Percentiles rank a stretch among this genome's conserved stretches.
Evolutionary conservation across 2,797 vertebrate genomes (phyloP).

Genomic region (Lindbergichthys nudifrons): DNA sequence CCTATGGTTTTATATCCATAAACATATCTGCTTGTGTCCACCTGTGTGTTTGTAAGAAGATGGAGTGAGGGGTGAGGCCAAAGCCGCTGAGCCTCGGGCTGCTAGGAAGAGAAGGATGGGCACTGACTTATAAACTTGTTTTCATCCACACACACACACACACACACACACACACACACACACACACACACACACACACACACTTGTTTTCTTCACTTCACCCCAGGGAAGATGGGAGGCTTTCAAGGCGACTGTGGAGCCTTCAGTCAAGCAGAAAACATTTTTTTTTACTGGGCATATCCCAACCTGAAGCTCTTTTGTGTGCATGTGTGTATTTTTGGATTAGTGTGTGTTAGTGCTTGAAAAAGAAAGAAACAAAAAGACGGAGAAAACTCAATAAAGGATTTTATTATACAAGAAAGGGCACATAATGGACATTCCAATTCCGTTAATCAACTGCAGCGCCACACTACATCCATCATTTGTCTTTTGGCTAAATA

Average conservation of each 20-base stretch:
- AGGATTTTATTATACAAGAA: slow-evolving; percentile 37
- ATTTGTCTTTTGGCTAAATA: slow-evolving; percentile 30
- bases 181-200: slow-evolving; percentile 14
- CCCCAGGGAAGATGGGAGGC: slow-evolving; percentile 41
- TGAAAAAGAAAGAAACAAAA: slow-evolving; percentile 6
- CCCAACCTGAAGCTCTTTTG: slow-evolving; percentile 21
- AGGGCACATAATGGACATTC: slow-evolving; percentile 28
- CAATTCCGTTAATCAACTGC: slow-evolving; percentile 32
- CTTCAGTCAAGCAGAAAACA: slow-evolving; percentile 55
- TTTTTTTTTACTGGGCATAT: slow-evolving; percentile 20
- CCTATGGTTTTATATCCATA: slow-evolving; percentile 1
- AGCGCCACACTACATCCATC: slow-evolving; percentile 14
- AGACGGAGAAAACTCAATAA: slow-evolving; percentile 12
- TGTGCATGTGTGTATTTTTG: slow-evolving; percentile 4
- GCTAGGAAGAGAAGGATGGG: slow-evolving; percentile 48
- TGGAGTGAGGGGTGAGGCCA: slow-evolving; percentile 18
- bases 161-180: not conserved
- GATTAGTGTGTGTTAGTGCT: slow-evolving; percentile 14
- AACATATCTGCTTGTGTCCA: not conserved
- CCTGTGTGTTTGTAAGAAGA: slow-evolving; percentile 5
- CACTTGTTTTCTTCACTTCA: slow-evolving; percentile 24
- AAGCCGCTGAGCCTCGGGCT: slow-evolving; percentile 30
- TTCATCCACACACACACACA: slow-evolving; percentile 10
- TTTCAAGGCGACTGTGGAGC: slow-evolving; percentile 52
- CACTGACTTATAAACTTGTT: slow-evolving; percentile 43